These are phyloP conservation scores for Falco biarmicus DNA, from an alignment of 2,797 vertebrate genomes.

Conservation along the genomic window DNA sequence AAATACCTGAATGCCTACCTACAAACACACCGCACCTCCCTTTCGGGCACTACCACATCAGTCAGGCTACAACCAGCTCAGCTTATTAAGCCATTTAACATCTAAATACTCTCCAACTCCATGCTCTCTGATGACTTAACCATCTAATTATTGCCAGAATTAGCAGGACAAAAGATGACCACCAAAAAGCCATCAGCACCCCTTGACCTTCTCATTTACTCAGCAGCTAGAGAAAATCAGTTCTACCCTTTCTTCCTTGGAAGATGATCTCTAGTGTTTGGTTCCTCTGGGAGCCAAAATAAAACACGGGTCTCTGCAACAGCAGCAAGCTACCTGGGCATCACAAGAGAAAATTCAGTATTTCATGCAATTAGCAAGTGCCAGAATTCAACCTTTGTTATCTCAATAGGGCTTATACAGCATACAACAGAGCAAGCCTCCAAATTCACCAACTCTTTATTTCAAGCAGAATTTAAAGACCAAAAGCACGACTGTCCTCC, in stretches of 20 bases:
- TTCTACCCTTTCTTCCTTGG: background rate
- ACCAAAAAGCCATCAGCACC: background rate
- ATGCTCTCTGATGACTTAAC: background rate
- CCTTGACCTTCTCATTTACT: background rate
- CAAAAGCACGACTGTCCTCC: background rate
- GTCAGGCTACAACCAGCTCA: background rate
- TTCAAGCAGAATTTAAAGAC: background rate
- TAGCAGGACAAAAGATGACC: background rate
- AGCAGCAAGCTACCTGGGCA: background rate
- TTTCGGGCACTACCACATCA: background rate
- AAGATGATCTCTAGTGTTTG: background rate
- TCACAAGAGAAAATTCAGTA: background rate
- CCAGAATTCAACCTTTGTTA: background rate
- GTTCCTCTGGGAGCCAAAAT: background rate
- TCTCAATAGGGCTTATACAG: background rate
- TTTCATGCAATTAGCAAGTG: background rate
- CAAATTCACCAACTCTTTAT: background rate
- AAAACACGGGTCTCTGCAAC: background rate
- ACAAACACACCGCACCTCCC: accelerated
- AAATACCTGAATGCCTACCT: conserved; percentile 44
- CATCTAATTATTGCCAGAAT: background rate
- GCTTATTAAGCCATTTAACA: background rate
- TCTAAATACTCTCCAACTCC: background rate
- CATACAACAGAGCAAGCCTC: background rate
- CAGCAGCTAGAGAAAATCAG: background rate